Conservation (phyloP, 1,140 invertebrate species). For the Phortica variegata region DNA sequence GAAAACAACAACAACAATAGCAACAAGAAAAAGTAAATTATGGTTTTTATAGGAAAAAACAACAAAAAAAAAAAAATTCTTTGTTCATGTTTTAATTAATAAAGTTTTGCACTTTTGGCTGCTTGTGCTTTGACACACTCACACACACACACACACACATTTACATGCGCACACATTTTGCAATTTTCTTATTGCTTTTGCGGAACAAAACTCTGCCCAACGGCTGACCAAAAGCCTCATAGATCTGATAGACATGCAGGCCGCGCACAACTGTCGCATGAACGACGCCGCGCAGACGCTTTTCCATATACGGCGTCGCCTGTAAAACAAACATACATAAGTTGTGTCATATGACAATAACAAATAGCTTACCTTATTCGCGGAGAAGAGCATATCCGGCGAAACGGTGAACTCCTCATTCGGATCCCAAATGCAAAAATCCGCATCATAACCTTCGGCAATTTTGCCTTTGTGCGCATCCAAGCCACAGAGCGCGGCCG, state of each 20-base stretch:
- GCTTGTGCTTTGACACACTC: neutral
- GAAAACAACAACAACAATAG: too few relatives aligned
- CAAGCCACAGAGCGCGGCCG: conserved; percentile 65
- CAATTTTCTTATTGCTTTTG: conserved; percentile 44
- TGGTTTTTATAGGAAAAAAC: too few relatives aligned
- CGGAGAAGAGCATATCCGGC: conserved; percentile 60
- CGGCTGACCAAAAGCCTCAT: conserved; percentile 49
- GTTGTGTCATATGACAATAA: too few relatives aligned
- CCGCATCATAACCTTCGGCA: conserved; percentile 66
- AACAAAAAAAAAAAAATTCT: too few relatives aligned
- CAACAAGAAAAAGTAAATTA: too few relatives aligned
- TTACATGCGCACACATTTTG: conserved; percentile 47
- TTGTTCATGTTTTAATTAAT: conserved; percentile 42
- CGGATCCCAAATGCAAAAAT: conserved; percentile 72
- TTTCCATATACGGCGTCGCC: conserved; percentile 64
- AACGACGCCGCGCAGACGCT: conserved; percentile 62
- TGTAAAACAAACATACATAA: conserved; percentile 39
- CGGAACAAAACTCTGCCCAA: conserved; percentile 48
- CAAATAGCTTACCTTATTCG: conserved; percentile 64
- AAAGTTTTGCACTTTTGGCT: conserved; percentile 32
- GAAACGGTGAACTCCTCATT: conserved; percentile 62
- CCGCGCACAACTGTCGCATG: conserved; percentile 64
- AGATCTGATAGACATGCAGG: conserved; percentile 59
- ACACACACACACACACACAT: neutral
- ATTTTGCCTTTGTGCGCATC: conserved; percentile 64